These are phyloP conservation scores for Cricetomys ansorgei DNA, from an alignment of 2,113 vertebrate genomes.

Conservation along the genomic window DNA sequence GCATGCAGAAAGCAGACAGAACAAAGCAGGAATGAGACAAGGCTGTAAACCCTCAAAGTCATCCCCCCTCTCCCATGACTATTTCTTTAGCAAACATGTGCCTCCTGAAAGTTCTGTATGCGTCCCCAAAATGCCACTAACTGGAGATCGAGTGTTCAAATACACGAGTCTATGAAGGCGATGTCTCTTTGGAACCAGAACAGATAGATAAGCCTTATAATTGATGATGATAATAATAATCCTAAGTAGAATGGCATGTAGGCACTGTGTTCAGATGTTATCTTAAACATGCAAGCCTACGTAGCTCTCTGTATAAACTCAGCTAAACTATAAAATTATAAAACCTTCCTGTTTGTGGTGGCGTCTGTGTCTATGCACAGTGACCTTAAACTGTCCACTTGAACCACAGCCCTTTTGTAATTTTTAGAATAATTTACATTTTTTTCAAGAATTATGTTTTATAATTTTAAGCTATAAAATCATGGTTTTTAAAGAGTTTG, in stretches of 20 bases:
- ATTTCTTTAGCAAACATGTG: neutral
- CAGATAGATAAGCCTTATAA: neutral
- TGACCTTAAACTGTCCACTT: neutral
- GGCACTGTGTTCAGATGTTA: neutral
- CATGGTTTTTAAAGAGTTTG: neutral
- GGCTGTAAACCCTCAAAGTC: neutral
- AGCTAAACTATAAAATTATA: neutral
- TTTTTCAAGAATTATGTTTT: neutral
- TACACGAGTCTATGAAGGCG: neutral
- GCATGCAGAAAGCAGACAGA: neutral
- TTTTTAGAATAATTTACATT: neutral
- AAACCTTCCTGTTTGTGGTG: neutral
- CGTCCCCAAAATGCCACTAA: neutral
- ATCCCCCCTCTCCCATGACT: neutral
- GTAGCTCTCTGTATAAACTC: neutral
- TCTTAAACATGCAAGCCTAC: neutral
- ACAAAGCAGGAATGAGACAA: neutral
- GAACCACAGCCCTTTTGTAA: neutral
- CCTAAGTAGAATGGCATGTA: neutral
- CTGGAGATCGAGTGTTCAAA: neutral
- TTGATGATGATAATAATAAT: too few relatives aligned
- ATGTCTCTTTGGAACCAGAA: neutral
- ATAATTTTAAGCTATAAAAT: neutral
- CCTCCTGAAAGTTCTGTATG: neutral
- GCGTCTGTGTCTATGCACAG: neutral